These are phyloP conservation scores for Luffia ferchaultella DNA, from an alignment of 2,888 invertebrate species.

Conservation along the genomic window DNA sequence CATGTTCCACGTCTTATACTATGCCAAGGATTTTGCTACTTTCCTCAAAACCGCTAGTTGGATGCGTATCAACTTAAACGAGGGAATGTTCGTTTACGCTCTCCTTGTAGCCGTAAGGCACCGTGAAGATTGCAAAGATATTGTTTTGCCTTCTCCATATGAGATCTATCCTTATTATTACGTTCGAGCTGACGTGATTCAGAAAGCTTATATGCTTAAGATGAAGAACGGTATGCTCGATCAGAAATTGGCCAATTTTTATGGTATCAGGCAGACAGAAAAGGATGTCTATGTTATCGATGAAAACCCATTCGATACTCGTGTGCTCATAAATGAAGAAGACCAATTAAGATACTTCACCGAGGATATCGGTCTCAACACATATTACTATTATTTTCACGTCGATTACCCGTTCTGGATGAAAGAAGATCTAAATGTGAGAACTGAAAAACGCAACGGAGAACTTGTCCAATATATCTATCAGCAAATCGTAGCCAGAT, in stretches of 20 bases:
- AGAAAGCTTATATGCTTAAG: slow-evolving; percentile 58
- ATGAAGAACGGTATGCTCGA: slow-evolving; percentile 53
- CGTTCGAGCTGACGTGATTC: slow-evolving; percentile 72
- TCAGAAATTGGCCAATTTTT: slow-evolving; percentile 55
- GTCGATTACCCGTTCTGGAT: slow-evolving; percentile 71
- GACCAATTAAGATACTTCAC: slow-evolving; percentile 70
- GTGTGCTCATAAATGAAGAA: slow-evolving; percentile 59
- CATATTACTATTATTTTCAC: slow-evolving; percentile 70
- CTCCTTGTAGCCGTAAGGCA: slow-evolving; percentile 60
- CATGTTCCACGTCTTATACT: slow-evolving; percentile 62
- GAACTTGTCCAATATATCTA: slow-evolving; percentile 68
- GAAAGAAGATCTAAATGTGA: slow-evolving; percentile 45
- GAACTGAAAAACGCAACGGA: slow-evolving; percentile 36
- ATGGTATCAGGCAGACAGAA: slow-evolving; percentile 54
- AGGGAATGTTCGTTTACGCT: slow-evolving; percentile 66
- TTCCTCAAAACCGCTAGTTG: slow-evolving; percentile 59
- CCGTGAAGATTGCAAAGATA: slow-evolving; percentile 53
- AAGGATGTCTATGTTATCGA: slow-evolving; percentile 68
- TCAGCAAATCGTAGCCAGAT: slow-evolving; percentile 73
- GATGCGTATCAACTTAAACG: slow-evolving; percentile 60
- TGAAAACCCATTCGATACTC: slow-evolving; percentile 70
- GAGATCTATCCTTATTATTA: slow-evolving; percentile 72
- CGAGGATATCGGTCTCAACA: slow-evolving; percentile 71
- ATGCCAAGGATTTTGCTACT: slow-evolving; percentile 57
- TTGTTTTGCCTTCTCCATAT: slow-evolving; percentile 63